Evolutionary conservation across 2,113 vertebrate genomes (phyloP), one percentile per base, ranked within the genome.

Genomic region (Cyphomyrus plagiostoma): DNA sequence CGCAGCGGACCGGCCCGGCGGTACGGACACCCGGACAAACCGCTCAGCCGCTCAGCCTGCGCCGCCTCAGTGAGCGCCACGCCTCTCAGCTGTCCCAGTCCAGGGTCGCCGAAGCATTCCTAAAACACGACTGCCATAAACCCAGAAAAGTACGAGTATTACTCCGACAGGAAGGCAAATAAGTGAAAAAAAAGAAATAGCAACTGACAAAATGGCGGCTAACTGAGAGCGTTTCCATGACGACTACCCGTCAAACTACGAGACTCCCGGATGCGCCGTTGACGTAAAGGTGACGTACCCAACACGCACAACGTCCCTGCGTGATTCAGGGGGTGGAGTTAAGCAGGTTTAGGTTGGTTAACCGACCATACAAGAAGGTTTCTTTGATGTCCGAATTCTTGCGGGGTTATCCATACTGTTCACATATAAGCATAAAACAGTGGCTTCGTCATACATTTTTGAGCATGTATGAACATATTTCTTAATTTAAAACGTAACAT

Each of bases 171-270:
- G 97, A 97, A 97, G 95, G 94, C 94, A 95, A 95, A 96, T 96
- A 94, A 95, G 96, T 96, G 96, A 96, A 96, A 96, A 95, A 91
- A 86, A 93, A 94, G 94, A 96, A 97, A 96, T 93, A 89, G 94
- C 95, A 96, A 96, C 97, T 96, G 96, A 98, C 97, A 99, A 99
- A 99, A 98, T 99, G 98, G 97, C 98, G 98, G 95, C 97, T 93
- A 96, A 96, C 96, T 95, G 95, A 96, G 95, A 96, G 93, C 95
- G 97, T 98, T 97, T 93, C 97, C 95, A 97, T 97, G 93, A 96
- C 94, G 96, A 98, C 97, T 97, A 97, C 98, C 98, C 97, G 97
- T 98, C 98, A 98, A 96, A 94, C 90, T 92, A 90, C 30, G 89
- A 93, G 90, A 92, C 92, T 86, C 96, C 96, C 96, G 97, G 97